Conservation (phyloP, 2,888 invertebrate species). For the Osmoderma eremita region DNA sequence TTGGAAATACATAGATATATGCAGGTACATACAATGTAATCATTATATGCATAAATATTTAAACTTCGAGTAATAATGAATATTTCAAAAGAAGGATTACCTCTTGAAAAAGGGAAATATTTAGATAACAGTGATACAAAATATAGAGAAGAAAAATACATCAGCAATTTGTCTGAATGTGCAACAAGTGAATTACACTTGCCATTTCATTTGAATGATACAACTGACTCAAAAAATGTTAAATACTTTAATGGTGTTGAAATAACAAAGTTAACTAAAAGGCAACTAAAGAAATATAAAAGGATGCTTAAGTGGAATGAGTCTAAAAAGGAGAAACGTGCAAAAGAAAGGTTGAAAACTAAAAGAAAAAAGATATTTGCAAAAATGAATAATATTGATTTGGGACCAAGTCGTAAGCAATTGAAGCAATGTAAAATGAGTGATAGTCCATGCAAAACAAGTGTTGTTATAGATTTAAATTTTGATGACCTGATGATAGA, state of each 20-base stretch:
- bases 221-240: neutral
- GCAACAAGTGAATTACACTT: too few relatives aligned
- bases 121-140: too few relatives aligned
- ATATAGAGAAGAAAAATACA: too few relatives aligned
- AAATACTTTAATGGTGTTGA: slow-evolving; percentile 60
- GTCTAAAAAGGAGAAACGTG: slow-evolving; percentile 75
- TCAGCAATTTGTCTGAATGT: too few relatives aligned
- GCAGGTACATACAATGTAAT: too few relatives aligned
- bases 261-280: slow-evolving; percentile 60
- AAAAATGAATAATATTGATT: slow-evolving; percentile 74
- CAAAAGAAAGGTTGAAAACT: slow-evolving; percentile 74
- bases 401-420: slow-evolving; percentile 83
- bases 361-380: slow-evolving; percentile 78
- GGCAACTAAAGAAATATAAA: slow-evolving; percentile 61
- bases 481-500: slow-evolving; percentile 91
- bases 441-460: slow-evolving; percentile 74
- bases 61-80: too few relatives aligned
- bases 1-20: too few relatives aligned
- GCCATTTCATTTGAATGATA: too few relatives aligned
- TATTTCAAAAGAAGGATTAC: too few relatives aligned
- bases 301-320: slow-evolving; percentile 80
- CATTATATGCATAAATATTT: too few relatives aligned
- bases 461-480: slow-evolving; percentile 87
- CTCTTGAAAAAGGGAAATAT: too few relatives aligned
- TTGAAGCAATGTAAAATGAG: slow-evolving; percentile 79